phyloP scores from a whole-genome alignment of 2,888 invertebrate species.

The Sinodicranocentrus sp. region DNA sequence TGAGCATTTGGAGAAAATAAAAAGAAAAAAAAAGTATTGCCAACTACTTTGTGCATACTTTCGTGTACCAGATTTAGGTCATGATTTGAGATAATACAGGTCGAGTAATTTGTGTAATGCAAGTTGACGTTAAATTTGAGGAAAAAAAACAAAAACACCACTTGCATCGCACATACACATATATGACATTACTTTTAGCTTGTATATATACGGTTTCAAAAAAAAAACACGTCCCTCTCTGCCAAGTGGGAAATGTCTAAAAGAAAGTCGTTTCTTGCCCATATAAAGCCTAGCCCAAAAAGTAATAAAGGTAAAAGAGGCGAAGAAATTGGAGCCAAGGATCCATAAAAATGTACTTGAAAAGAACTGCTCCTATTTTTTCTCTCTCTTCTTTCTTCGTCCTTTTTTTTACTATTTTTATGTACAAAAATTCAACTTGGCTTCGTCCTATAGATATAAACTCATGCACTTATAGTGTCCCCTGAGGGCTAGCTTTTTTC shows the following conservation, averaged over 20 bases:
- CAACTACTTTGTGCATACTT: too few species aligned
- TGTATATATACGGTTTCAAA: too few species aligned
- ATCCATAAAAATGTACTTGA: conserved; percentile 19
- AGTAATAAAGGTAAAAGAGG: conserved; percentile 28
- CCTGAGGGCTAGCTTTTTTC: neutral
- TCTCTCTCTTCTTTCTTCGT: too few species aligned
- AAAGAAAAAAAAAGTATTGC: too few species aligned
- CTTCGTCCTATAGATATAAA: neutral
- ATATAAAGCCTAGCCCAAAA: neutral
- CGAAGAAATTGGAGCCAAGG: conserved; percentile 19
- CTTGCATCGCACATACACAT: too few species aligned
- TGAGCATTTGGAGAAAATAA: too few species aligned
- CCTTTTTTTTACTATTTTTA: too few species aligned
- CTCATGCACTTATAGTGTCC: neutral
- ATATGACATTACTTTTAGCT: too few species aligned
- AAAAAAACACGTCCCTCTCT: too few species aligned
- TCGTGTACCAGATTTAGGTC: conserved; percentile 21
- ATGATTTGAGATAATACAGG: conserved; percentile 1
- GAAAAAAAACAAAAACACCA: neutral
- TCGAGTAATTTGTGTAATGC: conserved; percentile 16
- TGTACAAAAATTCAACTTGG: neutral
- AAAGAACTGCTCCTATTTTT: conserved; percentile 3
- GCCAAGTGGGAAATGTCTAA: too few species aligned
- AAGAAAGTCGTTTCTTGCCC: too few species aligned
- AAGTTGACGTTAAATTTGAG: conserved; percentile 12